A percentile compares a stretch with the other conserved stretches of the same genome.
These are phyloP conservation scores for Rattus rattus DNA, from an alignment of 2,113 vertebrate genomes.

Conservation along the genomic window DNA sequence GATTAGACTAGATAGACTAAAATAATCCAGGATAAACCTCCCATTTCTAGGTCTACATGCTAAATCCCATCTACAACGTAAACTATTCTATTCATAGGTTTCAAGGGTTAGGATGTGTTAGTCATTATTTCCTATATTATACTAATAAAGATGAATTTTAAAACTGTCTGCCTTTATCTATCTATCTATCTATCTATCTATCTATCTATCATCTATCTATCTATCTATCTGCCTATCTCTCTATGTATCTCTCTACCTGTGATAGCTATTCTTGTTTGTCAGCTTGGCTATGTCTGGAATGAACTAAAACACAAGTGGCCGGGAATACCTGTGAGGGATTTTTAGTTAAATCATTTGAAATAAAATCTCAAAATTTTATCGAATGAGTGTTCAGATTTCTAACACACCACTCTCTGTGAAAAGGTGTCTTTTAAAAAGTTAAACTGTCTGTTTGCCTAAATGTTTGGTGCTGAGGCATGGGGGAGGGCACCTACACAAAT, in stretches of 20 bases:
- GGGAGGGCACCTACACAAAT: not conserved
- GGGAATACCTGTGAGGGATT: not conserved
- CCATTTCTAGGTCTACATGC: not conserved
- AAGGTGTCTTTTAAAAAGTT: slow-evolving; percentile 10
- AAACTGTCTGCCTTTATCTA: not conserved
- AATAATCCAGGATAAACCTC: not conserved
- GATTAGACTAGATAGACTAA: not conserved
- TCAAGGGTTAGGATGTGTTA: not conserved
- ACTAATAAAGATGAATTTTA: not conserved
- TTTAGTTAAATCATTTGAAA: not conserved
- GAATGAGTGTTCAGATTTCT: not conserved
- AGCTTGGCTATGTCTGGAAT: not conserved
- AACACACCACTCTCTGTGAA: not conserved
- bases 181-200: not conserved
- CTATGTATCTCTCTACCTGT: not conserved
- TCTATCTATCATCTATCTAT: not conserved
- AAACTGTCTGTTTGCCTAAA: slow-evolving; percentile 24
- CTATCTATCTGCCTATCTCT: not conserved
- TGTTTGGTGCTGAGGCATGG: not conserved
- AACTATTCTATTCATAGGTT: not conserved
- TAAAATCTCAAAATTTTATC: slow-evolving; percentile 17
- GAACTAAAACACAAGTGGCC: not conserved
- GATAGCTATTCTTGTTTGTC: not conserved
- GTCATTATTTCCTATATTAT: not conserved
- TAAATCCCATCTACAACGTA: not conserved